phyloP scores from a whole-genome alignment of 2,797 vertebrate genomes.

The Chrosomus eos region DNA sequence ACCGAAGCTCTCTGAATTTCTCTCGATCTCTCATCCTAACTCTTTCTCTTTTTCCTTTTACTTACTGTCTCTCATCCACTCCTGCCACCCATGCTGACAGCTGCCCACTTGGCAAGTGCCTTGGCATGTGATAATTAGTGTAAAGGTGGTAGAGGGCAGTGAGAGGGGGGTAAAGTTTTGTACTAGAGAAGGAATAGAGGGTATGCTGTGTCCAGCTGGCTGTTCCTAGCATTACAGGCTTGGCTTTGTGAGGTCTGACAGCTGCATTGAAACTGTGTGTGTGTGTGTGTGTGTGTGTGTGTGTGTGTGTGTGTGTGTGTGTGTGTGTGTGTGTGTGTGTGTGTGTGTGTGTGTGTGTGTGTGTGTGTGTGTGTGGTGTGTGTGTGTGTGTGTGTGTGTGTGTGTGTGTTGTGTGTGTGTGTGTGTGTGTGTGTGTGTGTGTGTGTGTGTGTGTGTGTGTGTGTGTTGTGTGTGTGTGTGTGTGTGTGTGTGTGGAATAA shows the following conservation, averaged over 20 bases:
- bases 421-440: conserved; percentile 64
- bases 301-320: conserved; percentile 56
- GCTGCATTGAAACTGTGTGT: conserved; percentile 82
- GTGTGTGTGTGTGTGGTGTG: too few relatives aligned
- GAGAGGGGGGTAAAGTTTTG: conserved; percentile 61
- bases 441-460: conserved; percentile 75
- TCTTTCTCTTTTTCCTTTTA: conserved; percentile 23
- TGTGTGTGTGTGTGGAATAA: conserved; percentile 54
- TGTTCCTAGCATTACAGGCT: conserved; percentile 85
- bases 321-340: too few relatives aligned
- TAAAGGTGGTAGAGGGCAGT: conserved; percentile 62
- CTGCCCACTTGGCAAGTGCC: conserved; percentile 84
- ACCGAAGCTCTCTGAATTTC: conserved; percentile 5
- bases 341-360: too few relatives aligned
- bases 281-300: conserved; percentile 75
- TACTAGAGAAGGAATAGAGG: conserved; percentile 68
- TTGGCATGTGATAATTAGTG: conserved; percentile 81
- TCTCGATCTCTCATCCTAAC: conserved; percentile 20
- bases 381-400: conserved; percentile 76
- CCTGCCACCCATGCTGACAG: conserved; percentile 82
- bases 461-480: conserved; percentile 76
- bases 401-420: conserved; percentile 69
- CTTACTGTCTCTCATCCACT: conserved; percentile 57
- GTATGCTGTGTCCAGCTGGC: conserved; percentile 88
- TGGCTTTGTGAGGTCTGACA: conserved; percentile 87